A percentile compares a stretch with the other conserved stretches of the same genome.
Evolutionary conservation across 1,140 invertebrate species (phyloP).

Genomic region (Charaxes varanes): DNA sequence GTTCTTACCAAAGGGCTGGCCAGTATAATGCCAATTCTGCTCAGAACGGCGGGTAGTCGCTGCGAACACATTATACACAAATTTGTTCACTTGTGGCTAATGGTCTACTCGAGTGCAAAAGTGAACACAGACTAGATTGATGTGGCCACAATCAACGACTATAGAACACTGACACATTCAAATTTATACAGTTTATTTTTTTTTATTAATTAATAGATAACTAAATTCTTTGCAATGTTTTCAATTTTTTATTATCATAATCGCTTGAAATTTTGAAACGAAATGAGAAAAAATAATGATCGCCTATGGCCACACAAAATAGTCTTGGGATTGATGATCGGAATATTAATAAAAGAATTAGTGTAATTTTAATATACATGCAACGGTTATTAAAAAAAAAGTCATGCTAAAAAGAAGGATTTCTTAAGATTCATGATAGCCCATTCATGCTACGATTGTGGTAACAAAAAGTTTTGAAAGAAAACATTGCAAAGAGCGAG

Average conservation of each 20-base stretch:
- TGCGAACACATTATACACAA: conserved; percentile 81
- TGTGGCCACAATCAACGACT: conserved; percentile 47
- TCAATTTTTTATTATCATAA: conserved; percentile 30
- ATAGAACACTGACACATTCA: conserved; percentile 19
- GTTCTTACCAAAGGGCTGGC: conserved; percentile 93
- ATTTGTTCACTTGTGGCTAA: conserved; percentile 69
- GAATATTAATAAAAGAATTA: no score
- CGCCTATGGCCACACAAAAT: conserved; percentile 68
- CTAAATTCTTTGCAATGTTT: conserved; percentile 66
- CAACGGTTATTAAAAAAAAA: conserved; percentile 27
- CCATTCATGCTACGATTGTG: conserved; percentile 26
- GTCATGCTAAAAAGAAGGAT: conserved; percentile 31
- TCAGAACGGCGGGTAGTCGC: conserved; percentile 92
- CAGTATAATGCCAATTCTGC: conserved; percentile 94
- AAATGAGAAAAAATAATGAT: conserved; percentile 17
- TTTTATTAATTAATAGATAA: conserved; percentile 5
- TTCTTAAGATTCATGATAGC: conserved; percentile 24
- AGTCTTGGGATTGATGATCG: conserved; percentile 34
- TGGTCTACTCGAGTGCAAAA: conserved; percentile 60
- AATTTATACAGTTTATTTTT: conserved; percentile 7
- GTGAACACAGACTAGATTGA: conserved; percentile 67
- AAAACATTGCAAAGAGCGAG: conserved; percentile 72
- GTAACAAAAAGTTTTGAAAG: conserved; percentile 27
- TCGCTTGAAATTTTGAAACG: conserved; percentile 1
- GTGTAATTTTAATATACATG: no score